Evolutionary conservation across 2,797 vertebrate genomes (phyloP).

Genomic region (Pipistrellus pipistrellus): DNA sequence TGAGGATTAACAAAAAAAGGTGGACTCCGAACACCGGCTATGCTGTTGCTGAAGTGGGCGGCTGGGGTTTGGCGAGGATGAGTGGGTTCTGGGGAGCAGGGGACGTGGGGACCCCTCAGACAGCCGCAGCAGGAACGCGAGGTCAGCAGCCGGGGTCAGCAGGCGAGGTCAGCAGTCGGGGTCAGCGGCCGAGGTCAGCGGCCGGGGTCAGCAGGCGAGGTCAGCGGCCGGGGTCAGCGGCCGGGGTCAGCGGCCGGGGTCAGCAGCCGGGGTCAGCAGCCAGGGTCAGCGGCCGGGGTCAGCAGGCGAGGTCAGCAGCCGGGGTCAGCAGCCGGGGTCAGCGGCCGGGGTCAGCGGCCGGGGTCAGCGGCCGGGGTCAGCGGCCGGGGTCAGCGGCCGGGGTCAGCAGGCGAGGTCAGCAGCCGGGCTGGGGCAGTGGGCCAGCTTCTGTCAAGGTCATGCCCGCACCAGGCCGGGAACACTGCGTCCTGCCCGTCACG

Average conservation of each 20-base stretch:
- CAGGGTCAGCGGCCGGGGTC: too few species aligned
- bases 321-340: not conserved
- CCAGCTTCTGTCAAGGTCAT: not conserved
- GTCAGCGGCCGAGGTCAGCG: too few species aligned
- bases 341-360: not conserved
- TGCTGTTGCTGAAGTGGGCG: not conserved
- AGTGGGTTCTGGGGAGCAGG: not conserved
- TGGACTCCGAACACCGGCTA: not conserved
- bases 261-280: too few species aligned
- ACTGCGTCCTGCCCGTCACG: too few species aligned
- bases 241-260: too few species aligned
- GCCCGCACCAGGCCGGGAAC: not conserved
- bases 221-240: too few species aligned
- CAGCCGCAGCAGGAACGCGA: not conserved
- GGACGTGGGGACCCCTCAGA: not conserved
- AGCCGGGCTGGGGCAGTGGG: too few species aligned
- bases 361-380: not conserved
- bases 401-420: not conserved
- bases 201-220: too few species aligned
- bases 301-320: too few species aligned
- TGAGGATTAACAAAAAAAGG: not conserved
- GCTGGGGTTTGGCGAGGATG: not conserved
- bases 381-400: not conserved
- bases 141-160: not conserved
- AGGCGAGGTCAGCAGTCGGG: too few species aligned